These are phyloP conservation scores for Dasypogon diadema DNA, from an alignment of 2,888 invertebrate species.

Conservation along the genomic window DNA sequence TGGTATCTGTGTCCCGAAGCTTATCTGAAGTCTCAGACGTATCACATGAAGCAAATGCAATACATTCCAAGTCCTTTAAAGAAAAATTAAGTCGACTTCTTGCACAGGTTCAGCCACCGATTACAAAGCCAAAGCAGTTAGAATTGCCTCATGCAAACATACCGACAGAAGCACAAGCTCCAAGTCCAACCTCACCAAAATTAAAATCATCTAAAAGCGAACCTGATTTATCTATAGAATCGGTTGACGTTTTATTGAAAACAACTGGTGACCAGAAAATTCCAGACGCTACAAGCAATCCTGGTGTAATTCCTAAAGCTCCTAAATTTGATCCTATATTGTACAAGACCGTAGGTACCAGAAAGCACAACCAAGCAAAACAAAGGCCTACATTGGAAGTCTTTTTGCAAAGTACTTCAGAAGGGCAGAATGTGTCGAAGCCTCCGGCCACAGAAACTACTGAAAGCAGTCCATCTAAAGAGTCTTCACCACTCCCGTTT, in stretches of 20 bases:
- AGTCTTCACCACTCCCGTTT: conserved; percentile 59
- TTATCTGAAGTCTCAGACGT: conserved; percentile 45
- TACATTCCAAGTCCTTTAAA: conserved; percentile 63
- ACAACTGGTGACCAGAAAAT: background rate
- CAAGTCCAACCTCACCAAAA: background rate
- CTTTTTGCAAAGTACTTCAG: conserved; percentile 6
- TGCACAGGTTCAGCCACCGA: conserved; percentile 53
- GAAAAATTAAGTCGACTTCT: conserved; percentile 62
- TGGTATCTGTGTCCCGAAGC: conserved; percentile 55
- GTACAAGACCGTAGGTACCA: conserved; percentile 63
- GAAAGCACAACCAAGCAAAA: conserved; percentile 57
- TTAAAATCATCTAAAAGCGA: conserved; percentile 65
- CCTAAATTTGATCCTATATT: conserved; percentile 66
- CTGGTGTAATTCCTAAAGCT: conserved; percentile 61
- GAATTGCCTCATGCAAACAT: background rate
- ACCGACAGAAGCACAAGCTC: background rate
- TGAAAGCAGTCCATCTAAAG: conserved; percentile 1
- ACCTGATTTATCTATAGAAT: conserved; percentile 61
- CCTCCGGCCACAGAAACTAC: background rate
- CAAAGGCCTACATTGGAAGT: conserved; percentile 61
- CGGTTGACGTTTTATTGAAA: conserved; percentile 56
- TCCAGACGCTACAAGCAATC: conserved; percentile 15
- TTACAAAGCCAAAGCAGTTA: conserved; percentile 1
- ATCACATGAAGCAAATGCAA: conserved; percentile 57
- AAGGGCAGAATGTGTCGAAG: background rate